Evolutionary conservation across 2,888 invertebrate genomes (phyloP).

Genomic region (Ectemnius cavifrons): DNA sequence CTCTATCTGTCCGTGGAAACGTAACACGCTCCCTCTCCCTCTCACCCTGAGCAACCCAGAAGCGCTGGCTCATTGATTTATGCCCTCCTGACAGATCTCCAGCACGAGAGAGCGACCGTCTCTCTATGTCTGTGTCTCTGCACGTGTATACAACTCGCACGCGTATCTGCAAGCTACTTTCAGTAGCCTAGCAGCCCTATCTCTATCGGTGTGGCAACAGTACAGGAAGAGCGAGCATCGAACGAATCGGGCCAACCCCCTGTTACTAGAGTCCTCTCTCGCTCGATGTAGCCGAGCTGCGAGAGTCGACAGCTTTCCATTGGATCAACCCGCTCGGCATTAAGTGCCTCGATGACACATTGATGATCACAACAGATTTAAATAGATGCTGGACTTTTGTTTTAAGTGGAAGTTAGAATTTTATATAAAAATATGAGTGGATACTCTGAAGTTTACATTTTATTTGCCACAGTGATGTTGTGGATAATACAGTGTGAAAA

Average conservation of each 20-base stretch:
- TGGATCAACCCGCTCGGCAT: slow-evolving; percentile 12
- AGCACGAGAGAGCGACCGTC: slow-evolving; percentile 5
- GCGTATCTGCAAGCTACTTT: neutral
- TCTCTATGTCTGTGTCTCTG: slow-evolving; percentile 11
- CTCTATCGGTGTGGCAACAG: neutral
- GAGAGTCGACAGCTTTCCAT: too few relatives aligned
- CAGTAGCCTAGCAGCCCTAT: neutral
- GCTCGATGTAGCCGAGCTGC: too few relatives aligned
- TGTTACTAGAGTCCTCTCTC: slow-evolving; percentile 17
- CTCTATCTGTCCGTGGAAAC: slow-evolving; percentile 61
- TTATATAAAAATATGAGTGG: too few relatives aligned
- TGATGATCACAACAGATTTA: slow-evolving; percentile 17
- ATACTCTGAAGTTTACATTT: too few relatives aligned
- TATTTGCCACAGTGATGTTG: neutral
- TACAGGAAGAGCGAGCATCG: neutral
- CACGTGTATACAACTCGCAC: slow-evolving; percentile 17
- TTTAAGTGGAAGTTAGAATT: neutral
- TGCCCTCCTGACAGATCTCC: slow-evolving; percentile 53
- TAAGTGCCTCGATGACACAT: slow-evolving; percentile 25
- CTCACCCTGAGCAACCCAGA: slow-evolving; percentile 39
- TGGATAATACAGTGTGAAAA: neutral
- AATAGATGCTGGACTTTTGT: neutral
- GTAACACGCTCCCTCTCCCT: slow-evolving; percentile 53
- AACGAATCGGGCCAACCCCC: slow-evolving; percentile 38
- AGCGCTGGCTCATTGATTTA: slow-evolving; percentile 54